A percentile compares a stretch with the other conserved stretches of the same genome.
Evolutionary conservation across 2,113 vertebrate genomes (phyloP).

Genomic region (Saimiri boliviensis): DNA sequence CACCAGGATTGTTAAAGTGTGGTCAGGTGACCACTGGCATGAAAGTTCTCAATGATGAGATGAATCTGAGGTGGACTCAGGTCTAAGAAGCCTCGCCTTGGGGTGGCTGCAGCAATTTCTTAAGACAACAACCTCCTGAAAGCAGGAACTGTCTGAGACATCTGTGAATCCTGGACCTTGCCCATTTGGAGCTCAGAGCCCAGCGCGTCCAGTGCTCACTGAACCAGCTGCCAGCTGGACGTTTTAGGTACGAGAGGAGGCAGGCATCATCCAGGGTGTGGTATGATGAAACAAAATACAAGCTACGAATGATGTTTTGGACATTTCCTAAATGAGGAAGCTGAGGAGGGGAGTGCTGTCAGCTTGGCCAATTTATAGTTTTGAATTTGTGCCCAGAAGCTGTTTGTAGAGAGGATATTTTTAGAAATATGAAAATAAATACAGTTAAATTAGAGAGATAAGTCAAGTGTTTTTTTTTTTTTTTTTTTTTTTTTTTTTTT

Average conservation of each 20-base stretch:
- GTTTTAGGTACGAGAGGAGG: fast-evolving
- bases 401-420: conserved; percentile 65
- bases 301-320: background rate
- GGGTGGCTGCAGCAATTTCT: background rate
- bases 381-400: conserved; percentile 72
- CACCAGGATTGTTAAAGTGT: background rate
- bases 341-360: background rate
- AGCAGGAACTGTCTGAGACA: background rate
- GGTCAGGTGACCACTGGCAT: background rate
- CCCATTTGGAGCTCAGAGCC: background rate
- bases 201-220: background rate
- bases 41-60: background rate
- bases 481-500: background rate
- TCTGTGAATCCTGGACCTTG: background rate
- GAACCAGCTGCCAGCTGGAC: background rate
- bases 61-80: background rate
- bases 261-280: background rate
- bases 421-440: conserved; percentile 77
- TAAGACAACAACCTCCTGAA: too few species aligned
- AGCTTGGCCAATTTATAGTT: conserved; percentile 29
- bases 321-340: conserved; percentile 24
- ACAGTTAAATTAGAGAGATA: conserved; percentile 70
- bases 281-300: background rate
- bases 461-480: conserved; percentile 21
- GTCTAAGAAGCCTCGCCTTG: background rate